Base-by-base conservation (phyloP, 1,140 invertebrate genomes). In the Tenebrio molitor region DNA sequence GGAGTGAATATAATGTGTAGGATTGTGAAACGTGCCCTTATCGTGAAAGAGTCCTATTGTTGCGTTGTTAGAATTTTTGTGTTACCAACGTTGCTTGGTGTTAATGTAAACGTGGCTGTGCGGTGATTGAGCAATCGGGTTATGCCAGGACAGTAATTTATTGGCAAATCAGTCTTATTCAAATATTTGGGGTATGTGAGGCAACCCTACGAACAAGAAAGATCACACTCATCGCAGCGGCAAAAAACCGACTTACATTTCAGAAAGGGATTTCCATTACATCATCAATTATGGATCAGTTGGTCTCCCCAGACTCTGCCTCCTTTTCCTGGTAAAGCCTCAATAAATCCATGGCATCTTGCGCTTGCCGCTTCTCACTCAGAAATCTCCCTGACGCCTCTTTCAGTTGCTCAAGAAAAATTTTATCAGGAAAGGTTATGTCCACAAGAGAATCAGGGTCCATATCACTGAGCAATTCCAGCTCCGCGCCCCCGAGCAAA, bases 401-500 rank as follows among this genome's bases (percentile, higher is more conserved):
- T 82, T 94, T 94, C 15, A 94, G 84, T 81, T 94, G 92, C 77
- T 93, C 92, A 79, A 94, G 84, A 80, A 94, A 94, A 71, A 89
- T 88, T 82, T 89, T 91, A 78, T 89, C 92, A 83, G 89, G 91
- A 77, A 92, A 92, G 29, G 91, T 91, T 76, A 94, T 91, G 79
- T 94, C 92, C 44, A 89, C 89, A 73, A 94, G 83, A 73, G 91
- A 93, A 69, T 94, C 92, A 17, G 92, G 92, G 84, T 95, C 92
- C 92, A 94, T 94, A 79, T 94, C 92, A 72, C 92, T 93, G 2
- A 94, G 83, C 1, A 93, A 85, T 82, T 95, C 92, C 77, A 94
- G 83, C 74, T 94, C 92, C 46, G 90, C 89, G 62, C 91, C 92
- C 76, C 91, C 91, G 42, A 94, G 87, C n/a, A 94, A 81, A 8